These are phyloP conservation scores for Malacoctenus gilli DNA, from an alignment of 2,797 vertebrate species.

Conservation along the genomic window DNA sequence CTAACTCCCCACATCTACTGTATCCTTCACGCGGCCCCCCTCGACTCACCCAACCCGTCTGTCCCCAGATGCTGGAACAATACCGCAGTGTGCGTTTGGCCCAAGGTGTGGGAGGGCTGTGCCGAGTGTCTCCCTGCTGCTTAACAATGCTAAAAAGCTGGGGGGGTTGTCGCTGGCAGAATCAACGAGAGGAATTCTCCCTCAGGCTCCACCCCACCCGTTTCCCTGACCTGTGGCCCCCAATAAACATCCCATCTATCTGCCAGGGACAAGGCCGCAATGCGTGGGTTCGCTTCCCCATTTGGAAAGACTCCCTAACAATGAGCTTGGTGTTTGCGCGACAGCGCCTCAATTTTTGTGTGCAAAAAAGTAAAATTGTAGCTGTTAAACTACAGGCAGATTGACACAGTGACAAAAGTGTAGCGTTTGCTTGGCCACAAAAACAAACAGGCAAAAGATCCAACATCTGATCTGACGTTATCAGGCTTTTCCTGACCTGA, in stretches of 20 bases:
- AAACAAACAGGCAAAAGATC: background rate
- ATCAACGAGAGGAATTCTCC: conserved; percentile 75
- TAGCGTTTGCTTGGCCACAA: conserved; percentile 18
- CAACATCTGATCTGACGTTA: background rate
- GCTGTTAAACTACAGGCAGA: conserved; percentile 13
- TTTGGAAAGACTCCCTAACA: conserved; percentile 40
- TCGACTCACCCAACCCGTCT: conserved; percentile 58
- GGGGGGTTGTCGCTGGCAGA: conserved; percentile 50
- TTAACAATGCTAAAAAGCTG: conserved; percentile 79
- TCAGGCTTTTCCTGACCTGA: background rate
- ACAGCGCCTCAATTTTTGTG: conserved; percentile 27
- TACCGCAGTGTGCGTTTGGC: conserved; percentile 82
- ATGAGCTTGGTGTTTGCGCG: conserved; percentile 30
- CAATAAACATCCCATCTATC: conserved; percentile 75
- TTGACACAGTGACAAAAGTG: conserved; percentile 12
- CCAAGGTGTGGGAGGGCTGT: conserved; percentile 86
- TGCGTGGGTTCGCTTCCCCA: conserved; percentile 49
- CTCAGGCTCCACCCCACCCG: conserved; percentile 66
- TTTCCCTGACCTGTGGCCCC: conserved; percentile 72
- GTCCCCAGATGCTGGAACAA: conserved; percentile 82
- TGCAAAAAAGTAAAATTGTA: conserved; percentile 1
- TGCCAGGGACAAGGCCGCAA: conserved; percentile 51
- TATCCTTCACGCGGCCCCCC: conserved; percentile 36
- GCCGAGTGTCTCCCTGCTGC: conserved; percentile 74
- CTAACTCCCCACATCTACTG: conserved; percentile 52